Conservation (phyloP, 2,113 vertebrate species). For the Pituophis catenifer region DNA sequence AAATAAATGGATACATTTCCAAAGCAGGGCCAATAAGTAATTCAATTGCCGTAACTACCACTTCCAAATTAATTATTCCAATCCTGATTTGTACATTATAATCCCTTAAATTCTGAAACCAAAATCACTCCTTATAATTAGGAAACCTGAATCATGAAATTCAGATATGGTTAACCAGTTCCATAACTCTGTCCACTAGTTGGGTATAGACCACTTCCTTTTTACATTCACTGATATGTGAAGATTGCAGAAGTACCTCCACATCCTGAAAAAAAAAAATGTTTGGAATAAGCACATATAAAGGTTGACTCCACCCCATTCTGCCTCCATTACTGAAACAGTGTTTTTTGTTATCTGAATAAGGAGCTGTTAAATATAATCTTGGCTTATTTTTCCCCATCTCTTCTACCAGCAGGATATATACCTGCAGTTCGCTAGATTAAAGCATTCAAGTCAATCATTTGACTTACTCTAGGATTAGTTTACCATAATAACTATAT, state of each 20-base stretch:
- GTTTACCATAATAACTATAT: neutral
- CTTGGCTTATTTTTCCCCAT: neutral
- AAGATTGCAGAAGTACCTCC: neutral
- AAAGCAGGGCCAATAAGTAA: neutral
- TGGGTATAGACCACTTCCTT: neutral
- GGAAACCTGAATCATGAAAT: neutral
- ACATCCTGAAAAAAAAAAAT: neutral
- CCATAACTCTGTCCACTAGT: neutral
- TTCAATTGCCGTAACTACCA: neutral
- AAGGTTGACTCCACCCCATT: neutral
- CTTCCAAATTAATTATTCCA: neutral
- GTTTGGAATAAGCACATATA: neutral
- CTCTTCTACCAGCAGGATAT: neutral
- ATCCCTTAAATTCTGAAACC: neutral
- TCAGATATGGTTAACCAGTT: neutral
- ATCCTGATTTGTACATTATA: neutral
- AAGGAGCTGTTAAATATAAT: neutral
- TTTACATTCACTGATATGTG: neutral
- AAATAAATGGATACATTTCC: neutral
- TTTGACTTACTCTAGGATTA: neutral
- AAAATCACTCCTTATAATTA: neutral
- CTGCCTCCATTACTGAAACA: neutral
- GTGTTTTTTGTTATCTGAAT: neutral
- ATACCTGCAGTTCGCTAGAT: neutral
- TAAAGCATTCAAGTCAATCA: neutral